Evolutionary conservation across 2,888 invertebrate genomes (phyloP), one percentile per base, ranked within the genome.

Genomic region (Pachliopta kotzebuea): DNA sequence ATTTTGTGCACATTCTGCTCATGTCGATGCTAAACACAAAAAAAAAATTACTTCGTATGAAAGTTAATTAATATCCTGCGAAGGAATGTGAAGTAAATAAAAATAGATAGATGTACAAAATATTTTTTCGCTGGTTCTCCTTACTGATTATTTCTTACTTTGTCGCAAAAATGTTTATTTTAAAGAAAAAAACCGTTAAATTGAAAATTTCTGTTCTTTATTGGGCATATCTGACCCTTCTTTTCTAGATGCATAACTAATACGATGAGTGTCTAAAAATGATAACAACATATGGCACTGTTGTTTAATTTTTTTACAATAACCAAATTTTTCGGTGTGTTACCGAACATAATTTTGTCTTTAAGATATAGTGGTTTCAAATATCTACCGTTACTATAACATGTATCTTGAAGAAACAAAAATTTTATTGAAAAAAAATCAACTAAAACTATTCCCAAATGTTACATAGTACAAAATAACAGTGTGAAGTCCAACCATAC

Each of bases 221-320:
- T 62, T 68, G 72, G 73, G 77, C 85, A 83, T 37, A 11, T 11
- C 37, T 14, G 14, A 37, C 81, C 72, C 65, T 65, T 70, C 74
- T 77, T 54, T 52, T 24, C 20, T 70, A 76, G 84, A 78, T 85
- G 87, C 89, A 89, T 90, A 83, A 83, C 88, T 88, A 89, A 90
- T 86, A 78, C 81, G 88, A 89, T 90, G 88, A 88, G 83, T 77
- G 80, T 83, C 77, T 71, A 77, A 80, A 81, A 72, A 71, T 70
- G 76, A 76, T 81, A 74, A 72, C 70, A 73, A 76, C 88, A 89
- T 79, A 84, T 87, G 88, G 85, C 67, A 66, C 29, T 59, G 14
- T 31, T 50, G 55, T 55, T 29, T n/a, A 18, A 26, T 23, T 54
- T 26, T 54, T 24, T 54, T 18, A 18, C 26, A n/a, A 14, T 45